phyloP scores from a whole-genome alignment of 2,797 vertebrate genomes.

The Notolabrus celidotus region DNA sequence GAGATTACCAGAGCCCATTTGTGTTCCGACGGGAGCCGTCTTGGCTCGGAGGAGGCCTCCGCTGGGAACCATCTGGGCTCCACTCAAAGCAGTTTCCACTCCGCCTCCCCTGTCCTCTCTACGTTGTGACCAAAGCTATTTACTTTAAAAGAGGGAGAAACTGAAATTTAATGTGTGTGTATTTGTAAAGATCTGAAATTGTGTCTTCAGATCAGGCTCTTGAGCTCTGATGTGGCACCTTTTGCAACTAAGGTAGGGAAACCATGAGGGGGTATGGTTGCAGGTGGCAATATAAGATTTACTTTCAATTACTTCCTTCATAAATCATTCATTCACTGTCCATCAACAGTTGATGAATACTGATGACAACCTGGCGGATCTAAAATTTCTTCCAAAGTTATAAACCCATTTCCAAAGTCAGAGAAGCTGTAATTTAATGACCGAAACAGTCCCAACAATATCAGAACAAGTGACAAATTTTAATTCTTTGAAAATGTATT shows the following conservation, averaged over 20 bases:
- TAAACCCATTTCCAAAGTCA: background rate
- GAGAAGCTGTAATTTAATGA: background rate
- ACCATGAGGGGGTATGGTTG: background rate
- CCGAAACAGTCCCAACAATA: background rate
- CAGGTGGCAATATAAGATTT: background rate
- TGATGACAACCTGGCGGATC: background rate
- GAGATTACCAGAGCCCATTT: constrained; percentile 85
- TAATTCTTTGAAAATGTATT: background rate
- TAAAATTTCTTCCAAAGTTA: background rate
- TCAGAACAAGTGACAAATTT: background rate
- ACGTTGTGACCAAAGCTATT: constrained; percentile 70
- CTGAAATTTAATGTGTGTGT: constrained; percentile 33
- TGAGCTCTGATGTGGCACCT: constrained; percentile 4
- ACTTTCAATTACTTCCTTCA: too few relatives aligned
- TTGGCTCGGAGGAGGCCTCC: constrained; percentile 83
- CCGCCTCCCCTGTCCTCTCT: constrained; percentile 65
- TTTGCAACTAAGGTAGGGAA: background rate
- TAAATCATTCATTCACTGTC: background rate
- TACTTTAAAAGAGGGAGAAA: constrained; percentile 54
- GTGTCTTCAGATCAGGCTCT: background rate
- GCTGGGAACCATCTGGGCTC: constrained; percentile 85
- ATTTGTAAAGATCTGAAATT: constrained; percentile 33
- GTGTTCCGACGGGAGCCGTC: constrained; percentile 84
- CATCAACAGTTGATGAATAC: background rate
- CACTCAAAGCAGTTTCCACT: constrained; percentile 76